Evolutionary conservation across 2,113 vertebrate species (phyloP), one percentile per base, ranked within the genome.

Genomic region (Pampusana beccarii): DNA sequence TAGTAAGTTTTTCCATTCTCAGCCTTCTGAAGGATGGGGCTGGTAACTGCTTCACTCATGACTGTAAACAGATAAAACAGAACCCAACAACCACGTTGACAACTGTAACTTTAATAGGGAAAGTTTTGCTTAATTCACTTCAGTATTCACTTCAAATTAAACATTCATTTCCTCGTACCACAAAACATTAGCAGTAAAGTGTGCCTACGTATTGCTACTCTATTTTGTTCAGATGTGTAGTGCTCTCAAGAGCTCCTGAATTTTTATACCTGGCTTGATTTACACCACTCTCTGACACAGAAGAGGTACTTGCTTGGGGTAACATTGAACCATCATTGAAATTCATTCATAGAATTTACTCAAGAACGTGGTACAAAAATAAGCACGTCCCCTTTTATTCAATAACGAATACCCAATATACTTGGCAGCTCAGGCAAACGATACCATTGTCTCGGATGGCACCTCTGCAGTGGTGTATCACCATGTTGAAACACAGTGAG

Each of bases 231-330:
- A 51, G 28, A 31, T 74, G 4, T 44, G 42, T 5, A 82, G n/a
- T 38, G 50, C 34, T 80, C 36, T 74, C 42, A 88, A 84, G 34
- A 80, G 16, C 57, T 54, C 75, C 94, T 86, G 58, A 75, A 61
- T 62, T 60, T 94, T 95, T 86, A 77, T 31, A 78, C 46, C 46
- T 71, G 16, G 50, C 70, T 94, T 90, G 60, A 84, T 95, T 92
- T 95, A 75, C 56, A 69, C 38, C 53, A 46, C 57, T 90, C 57
- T 69, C 90, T 65, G 60, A 28, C n/a, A 48, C 6, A 62, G 53
- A 71, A 71, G 53, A 90, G 33, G n/a, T 2, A 1, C 18, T 84
- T 66, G 15, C 72, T 58, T 31, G 38, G 74, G 58, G 84, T 60
- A 82, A 83, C 25, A 28, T 62, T 36, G 61, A 82, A 12, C 31